Evolutionary conservation across 2,888 invertebrate species (phyloP), one percentile per base, ranked within the genome.

Genomic region (Hydroisotoma schaefferi): DNA sequence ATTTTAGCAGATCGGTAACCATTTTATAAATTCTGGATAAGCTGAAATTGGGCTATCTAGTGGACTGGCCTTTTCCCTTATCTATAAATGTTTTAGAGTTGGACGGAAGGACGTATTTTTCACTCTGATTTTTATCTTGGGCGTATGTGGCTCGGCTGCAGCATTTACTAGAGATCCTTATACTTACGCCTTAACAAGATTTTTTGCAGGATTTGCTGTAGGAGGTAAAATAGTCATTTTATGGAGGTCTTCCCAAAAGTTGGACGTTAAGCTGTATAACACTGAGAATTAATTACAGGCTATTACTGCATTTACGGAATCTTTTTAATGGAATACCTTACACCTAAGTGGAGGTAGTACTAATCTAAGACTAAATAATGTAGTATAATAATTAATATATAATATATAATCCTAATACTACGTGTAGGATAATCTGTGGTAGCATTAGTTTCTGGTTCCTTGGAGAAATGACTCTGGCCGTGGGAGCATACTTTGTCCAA

Each of bases 1-100:
- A 55, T 46, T 25, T 47, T 66, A 4, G 55, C 60, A 3, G 66
- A 66, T 23, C 43, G 54, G 61, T 65, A n/a, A n/a, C n/a, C n/a
- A n/a, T n/a, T n/a, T n/a, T n/a, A n/a, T n/a, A n/a, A n/a, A n/a
- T n/a, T n/a, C n/a, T n/a, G n/a, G n/a, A n/a, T n/a, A n/a, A n/a
- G n/a, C n/a, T n/a, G n/a, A n/a, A n/a, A n/a, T n/a, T n/a, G n/a
- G n/a, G n/a, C n/a, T n/a, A n/a, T n/a, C n/a, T n/a, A n/a, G n/a
- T n/a, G n/a, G n/a, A n/a, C n/a, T n/a, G n/a, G n/a, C n/a, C n/a
- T n/a, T n/a, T n/a, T n/a, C n/a, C n/a, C n/a, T n/a, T n/a, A n/a
- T n/a, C n/a, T n/a, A n/a, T n/a, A n/a, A n/a, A n/a, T n/a, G n/a
- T 33, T 15, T n/a, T 46, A 58, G 58, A 10, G 53, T 38, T 40